Conservation (phyloP, 2,113 vertebrate genomes). For the Rhodinocichla rosea region DNA sequence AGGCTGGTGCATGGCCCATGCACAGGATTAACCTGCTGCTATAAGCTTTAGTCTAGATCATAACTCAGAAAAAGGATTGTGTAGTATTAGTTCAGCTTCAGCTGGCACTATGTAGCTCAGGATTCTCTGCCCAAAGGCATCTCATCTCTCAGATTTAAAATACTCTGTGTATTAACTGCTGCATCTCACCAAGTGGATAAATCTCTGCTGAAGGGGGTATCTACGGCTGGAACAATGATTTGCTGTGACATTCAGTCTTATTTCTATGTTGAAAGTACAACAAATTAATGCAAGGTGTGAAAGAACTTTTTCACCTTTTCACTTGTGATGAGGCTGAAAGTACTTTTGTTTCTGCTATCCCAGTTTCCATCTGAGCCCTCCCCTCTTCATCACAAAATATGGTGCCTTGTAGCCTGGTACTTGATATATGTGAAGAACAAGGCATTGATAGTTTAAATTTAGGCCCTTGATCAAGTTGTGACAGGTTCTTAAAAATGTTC, state of each 20-base stretch:
- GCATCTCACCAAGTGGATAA: not conserved
- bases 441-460: not conserved
- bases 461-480: not conserved
- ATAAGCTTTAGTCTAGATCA: not conserved
- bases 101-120: not conserved
- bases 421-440: not conserved
- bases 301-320: not conserved
- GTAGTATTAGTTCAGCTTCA: not conserved
- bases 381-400: not conserved
- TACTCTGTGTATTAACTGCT: not conserved
- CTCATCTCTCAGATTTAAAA: not conserved
- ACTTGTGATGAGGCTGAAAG: not conserved
- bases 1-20: not conserved
- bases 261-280: not conserved
- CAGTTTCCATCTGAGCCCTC: not conserved
- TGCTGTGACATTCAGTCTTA: not conserved
- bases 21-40: not conserved
- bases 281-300: not conserved
- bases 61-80: not conserved
- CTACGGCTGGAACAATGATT: not conserved
- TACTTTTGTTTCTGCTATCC: not conserved
- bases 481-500: not conserved
- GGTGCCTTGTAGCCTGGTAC: not conserved
- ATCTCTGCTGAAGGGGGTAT: not conserved
- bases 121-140: not conserved